Conservation (phyloP, 2,113 vertebrate species). For the Probosciger aterrimus region DNA sequence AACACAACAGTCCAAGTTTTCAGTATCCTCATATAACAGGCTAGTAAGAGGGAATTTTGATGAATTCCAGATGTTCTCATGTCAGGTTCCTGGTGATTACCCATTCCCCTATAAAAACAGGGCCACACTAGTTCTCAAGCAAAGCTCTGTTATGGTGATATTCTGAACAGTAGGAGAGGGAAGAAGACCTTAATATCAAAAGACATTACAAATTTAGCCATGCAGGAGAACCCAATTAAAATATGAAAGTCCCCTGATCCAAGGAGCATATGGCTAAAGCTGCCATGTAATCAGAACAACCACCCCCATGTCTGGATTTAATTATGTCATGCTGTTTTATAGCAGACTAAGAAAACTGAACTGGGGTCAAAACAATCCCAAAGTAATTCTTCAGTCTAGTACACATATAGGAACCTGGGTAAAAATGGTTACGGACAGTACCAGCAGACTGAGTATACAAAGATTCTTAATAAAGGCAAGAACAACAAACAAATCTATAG, state of each 20-base stretch:
- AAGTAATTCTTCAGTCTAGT: not conserved
- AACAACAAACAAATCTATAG: not conserved
- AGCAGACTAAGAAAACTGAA: not conserved
- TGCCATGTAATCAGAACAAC: not conserved
- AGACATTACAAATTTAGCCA: not conserved
- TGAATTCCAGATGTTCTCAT: not conserved
- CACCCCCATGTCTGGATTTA: not conserved
- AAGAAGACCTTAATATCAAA: not conserved
- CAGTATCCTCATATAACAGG: not conserved
- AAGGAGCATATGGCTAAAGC: not conserved
- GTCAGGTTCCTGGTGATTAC: not conserved
- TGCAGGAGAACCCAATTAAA: not conserved
- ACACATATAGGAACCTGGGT: not conserved
- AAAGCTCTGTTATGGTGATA: not conserved
- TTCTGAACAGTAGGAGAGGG: not conserved
- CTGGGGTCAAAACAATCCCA: not conserved
- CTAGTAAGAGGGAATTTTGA: not conserved
- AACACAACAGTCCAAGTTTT: not conserved
- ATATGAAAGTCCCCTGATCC: not conserved
- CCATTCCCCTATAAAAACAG: not conserved
- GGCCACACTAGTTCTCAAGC: not conserved
- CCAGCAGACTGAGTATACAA: not conserved
- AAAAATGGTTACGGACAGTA: not conserved
- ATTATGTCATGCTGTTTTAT: not conserved
- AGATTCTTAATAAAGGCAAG: not conserved